Evolutionary conservation across 2,888 invertebrate species (phyloP).

Genomic region (Stenoptilia bipunctidactyla): DNA sequence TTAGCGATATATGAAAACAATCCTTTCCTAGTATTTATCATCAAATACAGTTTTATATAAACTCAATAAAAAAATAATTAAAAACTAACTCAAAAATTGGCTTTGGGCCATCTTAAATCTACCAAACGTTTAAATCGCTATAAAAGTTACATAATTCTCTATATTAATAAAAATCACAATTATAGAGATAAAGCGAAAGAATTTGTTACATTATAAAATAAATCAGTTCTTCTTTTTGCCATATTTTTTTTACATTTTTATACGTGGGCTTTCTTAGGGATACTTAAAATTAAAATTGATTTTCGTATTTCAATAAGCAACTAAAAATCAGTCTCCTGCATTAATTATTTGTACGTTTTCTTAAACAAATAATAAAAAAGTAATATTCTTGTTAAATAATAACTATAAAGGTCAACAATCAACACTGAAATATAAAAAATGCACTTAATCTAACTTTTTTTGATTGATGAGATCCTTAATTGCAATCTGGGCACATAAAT

Average conservation of each 20-base stretch:
- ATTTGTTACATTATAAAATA: background rate
- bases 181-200: background rate
- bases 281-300: too few relatives aligned
- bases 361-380: background rate
- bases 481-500: conserved; percentile 1
- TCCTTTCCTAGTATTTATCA: background rate
- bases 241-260: background rate
- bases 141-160: background rate
- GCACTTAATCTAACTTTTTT: background rate
- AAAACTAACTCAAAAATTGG: background rate
- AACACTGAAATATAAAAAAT: background rate
- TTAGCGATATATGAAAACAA: background rate
- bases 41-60: background rate
- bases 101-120: background rate
- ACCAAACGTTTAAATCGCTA: background rate
- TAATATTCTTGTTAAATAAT: background rate
- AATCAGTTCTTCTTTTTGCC: background rate
- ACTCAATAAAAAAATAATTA: background rate
- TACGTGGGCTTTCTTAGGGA: background rate
- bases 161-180: background rate
- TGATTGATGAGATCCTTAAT: background rate
- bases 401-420: background rate
- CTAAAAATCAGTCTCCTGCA: background rate
- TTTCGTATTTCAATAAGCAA: background rate
- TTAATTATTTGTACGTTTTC: background rate